Evolutionary conservation across 1,140 invertebrate species (phyloP), one percentile per base, ranked within the genome.

Genomic region (Rhopalosiphum padi): DNA sequence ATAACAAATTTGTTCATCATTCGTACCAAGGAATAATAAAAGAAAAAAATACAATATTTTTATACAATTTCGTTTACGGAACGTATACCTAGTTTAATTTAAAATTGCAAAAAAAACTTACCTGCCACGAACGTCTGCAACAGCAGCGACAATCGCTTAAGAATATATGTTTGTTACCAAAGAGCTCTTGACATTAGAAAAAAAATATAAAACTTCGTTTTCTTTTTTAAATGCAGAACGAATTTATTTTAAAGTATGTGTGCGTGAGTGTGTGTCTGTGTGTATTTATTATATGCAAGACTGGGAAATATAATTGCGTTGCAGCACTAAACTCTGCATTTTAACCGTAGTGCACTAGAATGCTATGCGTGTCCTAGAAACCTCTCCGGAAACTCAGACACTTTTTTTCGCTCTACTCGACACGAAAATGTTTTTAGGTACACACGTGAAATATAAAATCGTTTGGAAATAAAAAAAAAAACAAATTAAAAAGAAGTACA

Each of bases 271-370:
- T 77, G n/a, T 30, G n/a, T 35, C 22, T 77, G n/a, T 77, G 60
- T n/a, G 30, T 77, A 5, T 68, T 30, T n/a, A n/a, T n/a, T 77
- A 35, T 35, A 35, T n/a, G 48, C 21, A 53, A 89, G 48, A 55
- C 88, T 25, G 35, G 41, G n/a, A 89, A 89, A 37, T 37, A 89
- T 55, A 55, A 89, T 89, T 89, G 88, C 48, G 48, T 55, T 55
- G 48, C 22, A 51, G 88, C 88, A 37, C 48, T 55, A 41, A 89
- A 89, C 88, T 41, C 51, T 55, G 88, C 88, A 53, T 37, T 55
- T 89, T 55, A 55, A 55, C 88, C 88, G 88, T 89, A 89, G 88
- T 41, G 88, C 35, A 89, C 88, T 89, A 15, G 88, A 89, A 89
- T 23, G 51, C 15, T 46, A 87, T 43, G 86, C 46, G 46, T 88